These are phyloP conservation scores for Chaenogobius annularis DNA, from an alignment of 2,113 vertebrate genomes.

Conservation along the genomic window DNA sequence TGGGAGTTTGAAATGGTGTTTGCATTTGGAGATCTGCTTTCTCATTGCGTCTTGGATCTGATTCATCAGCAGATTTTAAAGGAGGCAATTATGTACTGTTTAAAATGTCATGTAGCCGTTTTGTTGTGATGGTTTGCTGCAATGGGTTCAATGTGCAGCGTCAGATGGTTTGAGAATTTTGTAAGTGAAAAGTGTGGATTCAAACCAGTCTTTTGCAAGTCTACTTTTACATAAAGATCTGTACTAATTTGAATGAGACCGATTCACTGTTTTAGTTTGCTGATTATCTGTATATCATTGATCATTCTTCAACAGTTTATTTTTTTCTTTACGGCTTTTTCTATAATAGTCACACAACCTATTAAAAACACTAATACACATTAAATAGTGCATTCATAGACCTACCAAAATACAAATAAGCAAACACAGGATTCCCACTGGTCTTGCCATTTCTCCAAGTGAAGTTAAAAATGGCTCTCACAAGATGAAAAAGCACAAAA, in stretches of 20 bases:
- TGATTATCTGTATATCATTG: neutral
- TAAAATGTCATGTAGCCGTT: constrained; percentile 4
- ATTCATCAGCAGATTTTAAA: neutral
- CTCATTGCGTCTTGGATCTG: neutral
- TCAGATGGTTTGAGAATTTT: neutral
- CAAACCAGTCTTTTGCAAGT: neutral
- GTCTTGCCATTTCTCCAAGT: neutral
- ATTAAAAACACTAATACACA: neutral
- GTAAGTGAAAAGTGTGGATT: neutral
- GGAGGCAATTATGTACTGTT: neutral
- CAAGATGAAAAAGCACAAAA: constrained; percentile 3
- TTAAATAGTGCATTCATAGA: neutral
- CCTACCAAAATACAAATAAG: neutral
- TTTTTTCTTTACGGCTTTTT: neutral
- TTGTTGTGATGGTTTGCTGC: neutral
- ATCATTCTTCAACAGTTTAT: neutral
- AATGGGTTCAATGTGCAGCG: constrained; percentile 1
- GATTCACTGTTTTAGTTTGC: neutral
- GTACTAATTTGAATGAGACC: neutral
- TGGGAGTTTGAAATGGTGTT: neutral
- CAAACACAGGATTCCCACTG: neutral
- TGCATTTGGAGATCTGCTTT: neutral
- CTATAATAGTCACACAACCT: neutral
- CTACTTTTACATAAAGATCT: no score
- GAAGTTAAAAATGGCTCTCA: neutral